A percentile compares a stretch with the other conserved stretches of the same genome.
Conservation (phyloP, 1,140 invertebrate genomes). For the Pseudobourletiella spinata region DNA sequence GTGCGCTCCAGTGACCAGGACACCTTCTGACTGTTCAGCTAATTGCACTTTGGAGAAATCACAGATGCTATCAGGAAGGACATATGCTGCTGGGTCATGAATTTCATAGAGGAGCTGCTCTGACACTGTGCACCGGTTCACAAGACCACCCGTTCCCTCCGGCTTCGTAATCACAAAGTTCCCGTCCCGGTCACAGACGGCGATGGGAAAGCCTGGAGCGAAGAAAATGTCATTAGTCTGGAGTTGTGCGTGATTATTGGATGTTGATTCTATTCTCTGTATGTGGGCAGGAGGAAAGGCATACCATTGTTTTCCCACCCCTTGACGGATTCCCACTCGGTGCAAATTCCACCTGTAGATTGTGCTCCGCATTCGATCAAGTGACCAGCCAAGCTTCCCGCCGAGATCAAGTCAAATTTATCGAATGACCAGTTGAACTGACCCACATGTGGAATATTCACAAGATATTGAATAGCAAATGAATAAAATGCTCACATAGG, state of each 20-base stretch:
- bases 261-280: no score
- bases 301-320: conserved; percentile 44
- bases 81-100: conserved; percentile 45
- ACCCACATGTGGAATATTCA: no score
- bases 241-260: no score
- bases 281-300: no score
- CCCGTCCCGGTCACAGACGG: conserved; percentile 43
- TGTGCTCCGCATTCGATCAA: conserved; percentile 51
- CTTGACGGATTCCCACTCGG: conserved; percentile 46
- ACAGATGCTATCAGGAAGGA: conserved; percentile 48
- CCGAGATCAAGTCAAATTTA: conserved; percentile 44
- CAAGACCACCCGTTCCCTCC: conserved; percentile 44
- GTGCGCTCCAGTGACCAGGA: conserved; percentile 44
- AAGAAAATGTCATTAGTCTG: no score
- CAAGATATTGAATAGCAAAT: no score
- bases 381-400: conserved; percentile 47
- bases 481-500: no score
- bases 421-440: conserved; percentile 39
- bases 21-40: conserved; percentile 40
- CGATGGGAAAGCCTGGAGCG: conserved; percentile 47
- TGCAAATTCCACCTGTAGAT: conserved; percentile 47
- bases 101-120: conserved; percentile 51
- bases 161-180: conserved; percentile 46
- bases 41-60: conserved; percentile 46
- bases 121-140: conserved; percentile 39